Evolutionary conservation across 2,113 vertebrate species (phyloP).

Genomic region (Rhea pennata): DNA sequence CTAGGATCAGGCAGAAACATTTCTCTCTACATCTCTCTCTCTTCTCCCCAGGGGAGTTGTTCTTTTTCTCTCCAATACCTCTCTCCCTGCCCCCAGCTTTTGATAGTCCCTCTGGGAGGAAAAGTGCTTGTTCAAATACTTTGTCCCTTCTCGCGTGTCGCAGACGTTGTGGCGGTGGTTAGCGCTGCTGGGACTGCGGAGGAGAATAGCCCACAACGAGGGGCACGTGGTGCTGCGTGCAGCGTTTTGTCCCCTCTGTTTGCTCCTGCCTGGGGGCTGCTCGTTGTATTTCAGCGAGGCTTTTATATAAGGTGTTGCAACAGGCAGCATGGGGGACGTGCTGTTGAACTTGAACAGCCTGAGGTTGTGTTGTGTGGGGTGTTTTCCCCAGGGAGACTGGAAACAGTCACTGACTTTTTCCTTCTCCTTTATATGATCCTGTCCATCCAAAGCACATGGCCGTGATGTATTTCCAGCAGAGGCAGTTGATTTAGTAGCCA

Average conservation of each 20-base stretch:
- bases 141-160: neutral
- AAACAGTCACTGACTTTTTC: neutral
- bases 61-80: neutral
- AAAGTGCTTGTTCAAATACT: neutral
- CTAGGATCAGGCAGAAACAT: neutral
- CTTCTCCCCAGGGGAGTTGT: neutral
- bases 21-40: neutral
- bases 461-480: neutral
- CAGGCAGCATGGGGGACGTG: neutral
- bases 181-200: too few relatives aligned
- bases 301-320: neutral
- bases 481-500: neutral
- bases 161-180: neutral
- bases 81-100: neutral
- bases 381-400: neutral
- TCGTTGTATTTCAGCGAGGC: neutral
- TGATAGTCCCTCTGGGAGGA: neutral
- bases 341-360: slow-evolving; percentile 19
- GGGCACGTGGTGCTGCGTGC: neutral
- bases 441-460: neutral
- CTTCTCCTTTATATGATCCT: neutral
- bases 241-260: neutral
- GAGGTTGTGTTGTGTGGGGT: neutral
- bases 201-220: too few relatives aligned
- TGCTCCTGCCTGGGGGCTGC: neutral